These are phyloP conservation scores for Zelleria hepariella DNA, from an alignment of 2,888 invertebrate genomes.

Conservation along the genomic window DNA sequence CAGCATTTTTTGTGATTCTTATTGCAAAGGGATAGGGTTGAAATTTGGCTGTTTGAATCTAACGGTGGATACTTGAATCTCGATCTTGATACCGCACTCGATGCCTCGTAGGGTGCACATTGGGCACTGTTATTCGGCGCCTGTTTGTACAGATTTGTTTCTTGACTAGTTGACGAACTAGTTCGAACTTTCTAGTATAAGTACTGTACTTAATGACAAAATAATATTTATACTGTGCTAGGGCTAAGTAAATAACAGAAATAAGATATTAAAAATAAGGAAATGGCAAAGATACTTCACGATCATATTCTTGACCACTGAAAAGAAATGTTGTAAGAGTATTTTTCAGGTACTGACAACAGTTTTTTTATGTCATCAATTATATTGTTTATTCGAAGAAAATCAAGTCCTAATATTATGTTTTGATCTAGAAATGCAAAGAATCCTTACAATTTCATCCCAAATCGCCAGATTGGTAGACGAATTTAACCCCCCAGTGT, in stretches of 20 bases:
- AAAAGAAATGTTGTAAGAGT: no score
- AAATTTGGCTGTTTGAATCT: neutral
- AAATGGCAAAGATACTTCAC: no score
- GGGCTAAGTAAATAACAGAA: no score
- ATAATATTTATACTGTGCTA: no score
- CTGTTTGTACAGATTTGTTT: slow-evolving; percentile 31
- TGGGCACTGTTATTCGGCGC: neutral
- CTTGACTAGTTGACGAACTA: slow-evolving; percentile 23
- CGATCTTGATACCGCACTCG: slow-evolving; percentile 59
- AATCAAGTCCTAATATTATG: neutral
- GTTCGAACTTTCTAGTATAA: no score
- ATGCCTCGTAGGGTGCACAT: slow-evolving; percentile 47
- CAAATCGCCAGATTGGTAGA: slow-evolving; percentile 11
- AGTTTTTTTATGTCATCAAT: no score
- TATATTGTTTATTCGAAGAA: no score
- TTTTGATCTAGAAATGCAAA: neutral
- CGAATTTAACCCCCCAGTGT: neutral
- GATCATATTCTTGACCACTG: no score
- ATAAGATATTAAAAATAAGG: no score
- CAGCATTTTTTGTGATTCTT: neutral
- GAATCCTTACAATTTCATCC: neutral
- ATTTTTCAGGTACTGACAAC: no score
- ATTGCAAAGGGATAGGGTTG: neutral
- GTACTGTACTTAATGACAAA: no score
- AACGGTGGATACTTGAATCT: slow-evolving; percentile 53